Evolutionary conservation across 1,140 invertebrate species (phyloP).

Genomic region (Cydia amplana): DNA sequence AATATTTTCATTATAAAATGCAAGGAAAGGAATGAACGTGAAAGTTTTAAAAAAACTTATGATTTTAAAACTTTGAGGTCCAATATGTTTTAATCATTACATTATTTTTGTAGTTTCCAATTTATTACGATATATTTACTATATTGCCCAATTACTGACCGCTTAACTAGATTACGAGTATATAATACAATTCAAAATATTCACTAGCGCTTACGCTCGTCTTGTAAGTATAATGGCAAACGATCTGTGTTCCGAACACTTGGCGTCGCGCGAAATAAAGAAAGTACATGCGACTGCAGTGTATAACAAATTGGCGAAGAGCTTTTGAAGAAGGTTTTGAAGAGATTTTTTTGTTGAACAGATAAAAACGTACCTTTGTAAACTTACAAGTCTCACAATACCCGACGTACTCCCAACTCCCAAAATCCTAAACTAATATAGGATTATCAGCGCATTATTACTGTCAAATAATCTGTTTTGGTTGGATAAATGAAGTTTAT

Average conservation of each 20-base stretch:
- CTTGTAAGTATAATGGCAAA: not conserved
- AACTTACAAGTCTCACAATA: not conserved
- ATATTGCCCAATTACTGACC: too few relatives aligned
- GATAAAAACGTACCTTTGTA: not conserved
- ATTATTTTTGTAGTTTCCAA: too few relatives aligned
- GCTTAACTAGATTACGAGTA: too few relatives aligned
- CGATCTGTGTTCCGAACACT: slow-evolving; percentile 18
- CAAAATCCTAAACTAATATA: slow-evolving; percentile 26
- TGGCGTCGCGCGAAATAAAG: slow-evolving; percentile 12
- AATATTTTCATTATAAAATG: too few relatives aligned
- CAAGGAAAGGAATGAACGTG: too few relatives aligned
- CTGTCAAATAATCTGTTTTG: slow-evolving; percentile 18
- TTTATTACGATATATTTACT: too few relatives aligned
- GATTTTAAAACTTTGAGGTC: too few relatives aligned
- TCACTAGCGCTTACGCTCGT: too few relatives aligned
- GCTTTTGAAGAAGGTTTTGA: not conserved
- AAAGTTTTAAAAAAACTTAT: too few relatives aligned
- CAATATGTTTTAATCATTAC: too few relatives aligned
- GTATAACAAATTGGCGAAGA: slow-evolving; percentile 2
- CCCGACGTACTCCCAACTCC: not conserved
- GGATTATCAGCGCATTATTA: slow-evolving; percentile 16
- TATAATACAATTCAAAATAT: too few relatives aligned
- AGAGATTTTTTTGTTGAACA: not conserved
- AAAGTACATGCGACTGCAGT: slow-evolving; percentile 2
- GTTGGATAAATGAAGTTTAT: slow-evolving; percentile 7